Evolutionary conservation across 2,888 invertebrate species (phyloP).

Genomic region (Synergus itoensis): DNA sequence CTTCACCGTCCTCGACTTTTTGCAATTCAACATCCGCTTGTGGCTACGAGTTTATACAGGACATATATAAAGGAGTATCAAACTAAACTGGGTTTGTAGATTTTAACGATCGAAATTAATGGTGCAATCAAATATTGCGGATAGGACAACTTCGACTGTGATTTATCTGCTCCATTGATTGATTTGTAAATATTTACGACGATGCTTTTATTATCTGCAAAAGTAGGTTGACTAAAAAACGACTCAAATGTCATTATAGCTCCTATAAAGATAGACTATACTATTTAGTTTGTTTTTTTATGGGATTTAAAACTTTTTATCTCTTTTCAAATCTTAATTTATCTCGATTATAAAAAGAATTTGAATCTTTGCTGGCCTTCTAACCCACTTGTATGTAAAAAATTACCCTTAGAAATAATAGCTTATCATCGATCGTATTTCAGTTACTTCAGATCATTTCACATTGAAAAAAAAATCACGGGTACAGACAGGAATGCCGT

Average conservation of each 20-base stretch:
- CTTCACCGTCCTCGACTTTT: conserved; percentile 26
- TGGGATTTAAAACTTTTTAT: not conserved
- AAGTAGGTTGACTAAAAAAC: conserved; percentile 25
- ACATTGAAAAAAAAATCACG: too few species aligned
- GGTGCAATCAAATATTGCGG: conserved; percentile 33
- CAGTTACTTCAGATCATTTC: too few species aligned
- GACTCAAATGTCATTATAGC: not conserved
- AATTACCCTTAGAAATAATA: not conserved
- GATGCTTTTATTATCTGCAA: conserved; percentile 18
- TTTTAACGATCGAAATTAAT: conserved; percentile 33
- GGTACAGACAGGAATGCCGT: not conserved
- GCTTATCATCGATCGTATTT: not conserved
- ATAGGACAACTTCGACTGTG: not conserved
- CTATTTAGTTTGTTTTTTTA: not conserved
- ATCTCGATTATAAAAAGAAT: not conserved
- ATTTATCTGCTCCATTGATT: conserved; percentile 28
- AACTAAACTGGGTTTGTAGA: conserved; percentile 20
- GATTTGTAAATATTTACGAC: conserved; percentile 36
- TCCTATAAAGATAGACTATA: not conserved
- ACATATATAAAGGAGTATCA: not conserved
- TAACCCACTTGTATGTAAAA: not conserved
- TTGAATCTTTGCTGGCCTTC: not conserved
- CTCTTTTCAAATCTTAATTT: not conserved
- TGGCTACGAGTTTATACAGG: not conserved
- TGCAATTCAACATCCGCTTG: conserved; percentile 22